Evolutionary conservation across 2,113 vertebrate genomes (phyloP).

Genomic region (Tiliqua scincoides): DNA sequence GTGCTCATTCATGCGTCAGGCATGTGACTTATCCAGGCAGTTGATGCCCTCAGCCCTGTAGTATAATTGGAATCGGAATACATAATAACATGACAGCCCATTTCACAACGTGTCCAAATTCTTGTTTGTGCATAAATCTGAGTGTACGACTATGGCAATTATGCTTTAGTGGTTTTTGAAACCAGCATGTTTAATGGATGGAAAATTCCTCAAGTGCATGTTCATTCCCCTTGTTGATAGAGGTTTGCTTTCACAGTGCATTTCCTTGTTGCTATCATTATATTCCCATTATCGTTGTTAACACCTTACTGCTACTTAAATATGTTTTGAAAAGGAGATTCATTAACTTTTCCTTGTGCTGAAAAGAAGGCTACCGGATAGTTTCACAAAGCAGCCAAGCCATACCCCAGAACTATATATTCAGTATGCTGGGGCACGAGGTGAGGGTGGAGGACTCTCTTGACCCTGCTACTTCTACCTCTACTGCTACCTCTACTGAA

Average conservation of each 20-base stretch:
- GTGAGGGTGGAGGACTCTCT: too few relatives aligned
- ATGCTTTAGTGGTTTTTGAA: background rate
- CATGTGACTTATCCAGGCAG: background rate
- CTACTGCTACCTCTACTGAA: too few relatives aligned
- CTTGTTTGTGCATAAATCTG: accelerated
- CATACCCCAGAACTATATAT: background rate
- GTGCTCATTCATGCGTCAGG: background rate
- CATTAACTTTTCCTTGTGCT: background rate
- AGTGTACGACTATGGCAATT: background rate
- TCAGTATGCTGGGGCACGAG: background rate
- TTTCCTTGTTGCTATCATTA: background rate
- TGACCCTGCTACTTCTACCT: background rate
- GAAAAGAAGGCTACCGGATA: background rate
- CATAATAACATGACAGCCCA: background rate
- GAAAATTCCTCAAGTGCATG: background rate
- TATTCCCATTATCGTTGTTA: background rate
- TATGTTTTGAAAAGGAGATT: background rate
- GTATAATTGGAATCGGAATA: slow-evolving; percentile 1
- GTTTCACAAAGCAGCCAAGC: background rate
- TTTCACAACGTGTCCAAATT: background rate
- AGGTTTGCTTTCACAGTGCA: slow-evolving; percentile 21
- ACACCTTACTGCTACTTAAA: background rate
- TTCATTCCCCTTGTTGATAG: background rate
- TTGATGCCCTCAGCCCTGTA: background rate
- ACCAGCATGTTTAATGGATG: background rate